A percentile compares a stretch with the other conserved stretches of the same genome.
Conservation (phyloP, 2,888 invertebrate species). For the Drosophila monieri region DNA sequence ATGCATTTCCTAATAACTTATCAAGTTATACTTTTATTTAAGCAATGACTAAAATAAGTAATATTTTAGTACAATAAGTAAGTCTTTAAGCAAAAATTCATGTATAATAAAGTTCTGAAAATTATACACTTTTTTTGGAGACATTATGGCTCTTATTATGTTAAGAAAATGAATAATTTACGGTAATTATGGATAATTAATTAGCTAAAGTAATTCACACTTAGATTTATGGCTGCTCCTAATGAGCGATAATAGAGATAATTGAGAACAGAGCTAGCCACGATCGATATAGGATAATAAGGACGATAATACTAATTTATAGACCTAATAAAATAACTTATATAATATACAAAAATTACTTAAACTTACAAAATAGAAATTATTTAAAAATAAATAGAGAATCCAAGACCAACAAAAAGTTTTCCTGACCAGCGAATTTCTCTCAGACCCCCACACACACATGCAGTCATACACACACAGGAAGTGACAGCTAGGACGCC, state of each 20-base stretch:
- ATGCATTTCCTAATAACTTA: too few relatives aligned
- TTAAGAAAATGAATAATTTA: not conserved
- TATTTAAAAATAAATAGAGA: not conserved
- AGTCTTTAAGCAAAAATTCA: too few relatives aligned
- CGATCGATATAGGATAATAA: not conserved
- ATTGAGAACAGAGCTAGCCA: not conserved
- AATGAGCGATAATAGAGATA: slow-evolving; percentile 3
- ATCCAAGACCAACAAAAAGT: not conserved
- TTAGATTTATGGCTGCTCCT: slow-evolving; percentile 1
- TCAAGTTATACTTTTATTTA: too few relatives aligned
- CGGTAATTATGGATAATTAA: slow-evolving; percentile 5
- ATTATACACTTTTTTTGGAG: not conserved
- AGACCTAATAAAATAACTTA: not conserved
- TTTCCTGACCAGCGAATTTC: slow-evolving; percentile 55
- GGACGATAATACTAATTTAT: too few relatives aligned
- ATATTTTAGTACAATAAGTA: too few relatives aligned
- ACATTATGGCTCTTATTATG: not conserved
- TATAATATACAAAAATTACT: not conserved
- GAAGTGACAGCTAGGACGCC: slow-evolving; percentile 64
- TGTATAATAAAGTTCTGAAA: not conserved
- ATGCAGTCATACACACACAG: slow-evolving; percentile 35
- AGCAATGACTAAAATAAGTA: too few relatives aligned
- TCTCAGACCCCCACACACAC: slow-evolving; percentile 37
- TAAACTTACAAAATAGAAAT: not conserved
- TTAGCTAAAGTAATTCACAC: slow-evolving; percentile 5